Percentiles rank a stretch among this genome's conserved stretches.
phyloP scores from a whole-genome alignment of 1,140 invertebrate species.

The Bicyclus anynana region DNA sequence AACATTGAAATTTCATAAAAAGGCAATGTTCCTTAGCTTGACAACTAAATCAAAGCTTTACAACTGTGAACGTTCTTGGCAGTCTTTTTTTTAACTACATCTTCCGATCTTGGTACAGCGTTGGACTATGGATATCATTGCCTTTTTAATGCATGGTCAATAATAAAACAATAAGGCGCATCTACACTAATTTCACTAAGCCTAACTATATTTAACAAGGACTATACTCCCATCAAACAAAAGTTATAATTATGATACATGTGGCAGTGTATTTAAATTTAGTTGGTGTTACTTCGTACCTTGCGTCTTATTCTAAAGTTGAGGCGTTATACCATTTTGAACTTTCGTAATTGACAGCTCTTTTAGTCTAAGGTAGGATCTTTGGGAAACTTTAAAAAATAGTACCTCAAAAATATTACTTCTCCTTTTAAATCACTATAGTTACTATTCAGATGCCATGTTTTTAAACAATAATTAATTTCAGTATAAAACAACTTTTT shows the following conservation, averaged over 20 bases:
- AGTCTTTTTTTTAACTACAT: background rate
- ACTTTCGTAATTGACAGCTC: slow-evolving; percentile 30
- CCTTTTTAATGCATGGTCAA: too few species aligned
- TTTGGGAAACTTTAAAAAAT: background rate
- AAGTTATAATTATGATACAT: slow-evolving; percentile 17
- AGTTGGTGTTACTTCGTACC: slow-evolving; percentile 33
- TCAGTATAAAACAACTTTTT: background rate
- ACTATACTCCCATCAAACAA: slow-evolving; percentile 22
- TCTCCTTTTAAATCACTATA: too few species aligned
- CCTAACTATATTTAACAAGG: slow-evolving; percentile 17
- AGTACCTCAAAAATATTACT: background rate
- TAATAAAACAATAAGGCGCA: slow-evolving; percentile 22
- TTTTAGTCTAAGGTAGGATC: background rate
- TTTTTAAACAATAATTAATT: too few species aligned
- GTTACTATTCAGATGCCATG: too few species aligned
- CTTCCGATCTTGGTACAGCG: background rate
- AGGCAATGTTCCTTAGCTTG: slow-evolving; percentile 7
- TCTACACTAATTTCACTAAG: slow-evolving; percentile 14
- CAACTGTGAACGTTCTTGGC: background rate
- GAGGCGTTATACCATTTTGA: slow-evolving; percentile 28
- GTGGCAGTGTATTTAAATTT: slow-evolving; percentile 35
- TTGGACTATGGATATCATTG: too few species aligned
- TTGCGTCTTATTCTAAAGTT: slow-evolving; percentile 16
- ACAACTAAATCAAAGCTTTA: background rate
- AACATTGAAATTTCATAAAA: slow-evolving; percentile 2